Evolutionary conservation across 2,797 vertebrate genomes (phyloP), one percentile per base, ranked within the genome.

Genomic region (Coendou prehensilis): DNA sequence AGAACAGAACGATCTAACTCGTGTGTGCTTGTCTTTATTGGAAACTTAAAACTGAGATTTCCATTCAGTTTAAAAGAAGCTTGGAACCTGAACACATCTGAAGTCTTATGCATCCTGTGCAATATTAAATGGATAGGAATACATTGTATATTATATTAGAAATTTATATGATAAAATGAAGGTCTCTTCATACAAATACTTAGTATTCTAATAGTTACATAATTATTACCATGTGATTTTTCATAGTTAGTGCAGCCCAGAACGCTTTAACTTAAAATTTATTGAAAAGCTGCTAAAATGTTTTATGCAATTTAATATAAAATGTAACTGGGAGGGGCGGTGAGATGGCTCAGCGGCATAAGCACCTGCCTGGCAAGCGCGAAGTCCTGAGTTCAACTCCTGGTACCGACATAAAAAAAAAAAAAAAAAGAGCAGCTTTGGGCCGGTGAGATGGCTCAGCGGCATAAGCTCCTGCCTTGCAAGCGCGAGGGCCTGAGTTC

Each of bases 91-190:
- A 79, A 75, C 22, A 80, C 1, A 54, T 45, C 4, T 81, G 30
- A 71, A 45, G 15, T 0, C 18, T 84, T 73, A 22, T n/a, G 2
- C 9, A 67, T 69, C 73, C 6, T 56, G 7, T 75, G 2, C 47
- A 78, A n/a, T 71, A 76, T 90, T 81, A 95, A 57, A 54, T 64
- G 37, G 30, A 64, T 75, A 4, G 9, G 23, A 90, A 87, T 64
- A 9, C 10, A 61, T 37, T 93, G 4, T 18, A 73, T 73, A 80
- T 81, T 81, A 87, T 59, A 11, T 63, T 67, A 69, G 9, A 37
- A 93, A 94, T 87, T 52, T 41, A 20, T 52, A 71, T 5, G 59
- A 69, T 71, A 57, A 84, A 84, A 71, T 82, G 20, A 90, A 89
- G 47, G 1, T 89, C 22, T 75, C 63, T 47, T 67, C 5, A 50